phyloP scores from a whole-genome alignment of 2,888 invertebrate genomes.

The Quadroppia sp. region DNA sequence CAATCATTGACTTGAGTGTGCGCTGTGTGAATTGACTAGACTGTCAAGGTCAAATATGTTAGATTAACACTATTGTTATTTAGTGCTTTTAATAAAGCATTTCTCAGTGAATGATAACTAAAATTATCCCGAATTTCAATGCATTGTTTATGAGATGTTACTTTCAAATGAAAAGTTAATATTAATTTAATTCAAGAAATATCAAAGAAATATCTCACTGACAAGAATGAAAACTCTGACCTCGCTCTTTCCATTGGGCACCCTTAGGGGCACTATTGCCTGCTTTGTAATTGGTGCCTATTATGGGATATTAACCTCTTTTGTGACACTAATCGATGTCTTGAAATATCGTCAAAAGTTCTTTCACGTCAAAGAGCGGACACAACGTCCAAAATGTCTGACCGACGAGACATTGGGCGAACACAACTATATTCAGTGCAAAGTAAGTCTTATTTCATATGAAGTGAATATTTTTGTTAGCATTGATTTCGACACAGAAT shows the following conservation, averaged over 20 bases:
- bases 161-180: too few relatives aligned
- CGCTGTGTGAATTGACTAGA: too few relatives aligned
- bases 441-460: neutral
- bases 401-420: neutral
- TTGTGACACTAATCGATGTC: neutral
- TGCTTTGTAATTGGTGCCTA: neutral
- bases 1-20: too few relatives aligned
- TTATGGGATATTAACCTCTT: neutral
- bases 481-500: slow-evolving; percentile 53
- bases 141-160: too few relatives aligned
- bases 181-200: too few relatives aligned
- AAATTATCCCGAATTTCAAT: too few relatives aligned
- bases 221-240: neutral
- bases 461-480: neutral
- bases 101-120: too few relatives aligned
- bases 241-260: neutral
- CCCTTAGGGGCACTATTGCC: neutral
- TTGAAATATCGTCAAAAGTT: neutral
- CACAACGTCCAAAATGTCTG: slow-evolving; percentile 15
- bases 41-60: too few relatives aligned
- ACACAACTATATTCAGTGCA: slow-evolving; percentile 25
- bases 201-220: too few relatives aligned
- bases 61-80: too few relatives aligned
- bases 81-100: too few relatives aligned
- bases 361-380: neutral